Evolutionary conservation across 1,140 invertebrate genomes (phyloP).

Genomic region (Drosophila tsacasi): DNA sequence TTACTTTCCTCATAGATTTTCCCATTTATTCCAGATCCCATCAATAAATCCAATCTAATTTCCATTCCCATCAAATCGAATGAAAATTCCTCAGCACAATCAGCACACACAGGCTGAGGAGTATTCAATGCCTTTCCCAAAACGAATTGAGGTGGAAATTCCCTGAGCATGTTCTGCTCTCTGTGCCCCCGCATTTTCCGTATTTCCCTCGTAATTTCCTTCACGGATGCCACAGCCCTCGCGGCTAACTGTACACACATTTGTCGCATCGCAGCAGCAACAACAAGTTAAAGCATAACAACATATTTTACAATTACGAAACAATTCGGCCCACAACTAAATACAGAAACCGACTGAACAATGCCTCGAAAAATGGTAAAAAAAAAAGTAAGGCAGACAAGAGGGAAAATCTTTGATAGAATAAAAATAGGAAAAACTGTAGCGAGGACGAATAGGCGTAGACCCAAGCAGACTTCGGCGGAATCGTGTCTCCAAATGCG

Average conservation of each 20-base stretch:
- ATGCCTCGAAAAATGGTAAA: conserved; percentile 41
- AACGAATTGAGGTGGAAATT: conserved; percentile 25
- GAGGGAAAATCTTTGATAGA: conserved; percentile 7
- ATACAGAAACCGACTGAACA: conserved; percentile 63
- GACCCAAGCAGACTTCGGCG: conserved; percentile 33
- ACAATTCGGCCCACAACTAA: conserved; percentile 75
- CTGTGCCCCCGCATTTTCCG: conserved; percentile 23
- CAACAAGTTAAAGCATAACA: conserved; percentile 71
- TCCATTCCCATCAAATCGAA: conserved; percentile 24
- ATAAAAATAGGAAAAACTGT: conserved; percentile 18
- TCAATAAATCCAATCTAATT: conserved; percentile 7
- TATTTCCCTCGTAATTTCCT: conserved; percentile 23
- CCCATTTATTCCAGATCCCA: neutral
- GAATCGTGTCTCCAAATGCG: conserved; percentile 54
- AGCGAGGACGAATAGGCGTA: conserved; percentile 67
- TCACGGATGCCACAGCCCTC: conserved; percentile 26
- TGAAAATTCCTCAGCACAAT: conserved; percentile 16
- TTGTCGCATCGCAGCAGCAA: conserved; percentile 68
- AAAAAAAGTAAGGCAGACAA: conserved; percentile 16
- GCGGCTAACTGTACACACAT: conserved; percentile 63
- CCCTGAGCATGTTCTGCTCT: conserved; percentile 21
- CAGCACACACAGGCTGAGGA: neutral
- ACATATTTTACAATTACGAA: conserved; percentile 83
- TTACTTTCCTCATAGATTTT: neutral
- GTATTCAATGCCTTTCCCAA: conserved; percentile 22